Conservation (phyloP, 2,888 invertebrate genomes). For the Chrysotoxum bicinctum region DNA sequence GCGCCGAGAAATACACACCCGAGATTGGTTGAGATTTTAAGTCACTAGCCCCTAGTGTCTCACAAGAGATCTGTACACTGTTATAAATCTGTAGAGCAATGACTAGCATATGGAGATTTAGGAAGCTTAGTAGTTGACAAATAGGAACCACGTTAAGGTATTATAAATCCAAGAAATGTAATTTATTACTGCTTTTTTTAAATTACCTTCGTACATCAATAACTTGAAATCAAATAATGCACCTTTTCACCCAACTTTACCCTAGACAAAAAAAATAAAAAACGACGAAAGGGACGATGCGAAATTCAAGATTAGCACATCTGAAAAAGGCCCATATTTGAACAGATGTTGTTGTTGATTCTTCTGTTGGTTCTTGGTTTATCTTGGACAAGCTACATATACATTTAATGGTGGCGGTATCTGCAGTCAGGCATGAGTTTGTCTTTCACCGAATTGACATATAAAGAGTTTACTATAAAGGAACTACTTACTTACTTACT, state of each 20-base stretch:
- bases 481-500: not conserved
- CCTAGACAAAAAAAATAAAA: not conserved
- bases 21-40: too few species aligned
- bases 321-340: conserved; percentile 10
- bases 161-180: too few species aligned
- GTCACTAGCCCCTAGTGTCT: too few species aligned
- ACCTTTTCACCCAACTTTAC: not conserved
- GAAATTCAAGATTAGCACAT: conserved; percentile 24
- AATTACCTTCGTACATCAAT: not conserved
- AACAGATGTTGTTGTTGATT: conserved; percentile 30
- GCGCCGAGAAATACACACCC: too few species aligned
- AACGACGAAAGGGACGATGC: not conserved
- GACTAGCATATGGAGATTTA: too few species aligned
- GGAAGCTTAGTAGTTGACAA: too few species aligned
- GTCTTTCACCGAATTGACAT: not conserved
- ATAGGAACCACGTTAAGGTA: too few species aligned
- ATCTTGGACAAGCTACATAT: not conserved
- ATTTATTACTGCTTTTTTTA: too few species aligned
- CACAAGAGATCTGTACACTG: too few species aligned
- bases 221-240: not conserved
- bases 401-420: not conserved
- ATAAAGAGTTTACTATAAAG: not conserved
- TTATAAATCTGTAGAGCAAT: too few species aligned
- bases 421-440: not conserved
- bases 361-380: not conserved